Base-by-base conservation (phyloP, 2,888 invertebrate genomes). In the Heliconius ethilla region DNA sequence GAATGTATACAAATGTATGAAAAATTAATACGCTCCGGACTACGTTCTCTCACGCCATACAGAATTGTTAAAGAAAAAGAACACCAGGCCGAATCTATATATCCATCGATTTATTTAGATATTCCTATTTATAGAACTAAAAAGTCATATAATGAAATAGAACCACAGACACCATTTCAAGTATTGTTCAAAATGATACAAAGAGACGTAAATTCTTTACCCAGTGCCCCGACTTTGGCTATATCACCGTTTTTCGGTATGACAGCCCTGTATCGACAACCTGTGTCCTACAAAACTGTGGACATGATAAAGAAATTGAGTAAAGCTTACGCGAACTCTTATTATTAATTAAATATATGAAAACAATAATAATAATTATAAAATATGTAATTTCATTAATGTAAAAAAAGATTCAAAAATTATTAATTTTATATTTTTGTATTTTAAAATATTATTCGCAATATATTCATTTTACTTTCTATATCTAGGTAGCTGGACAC, bases 251-350 rank as follows among this genome's bases (percentile, higher is more conserved):
- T 87, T 70, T 80, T 90, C 3, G 93, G 94, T 0, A 86, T 86
- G 1, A 88, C 89, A 6, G 90, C 90, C 0, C 80, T 92, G 2
- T 93, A 94, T 75, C 85, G 85, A 40, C 94, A 93, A 81, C 90
- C 90, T 3, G 84, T 94, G 65, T 93, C 93, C 0, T 87, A 81
- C 63, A 86, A 87, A 79, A 93, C 90, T 80, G 86, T 86, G 72
- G 81, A 84, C 2, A 83, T 87, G 73, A 92, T 94, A 27, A 89
- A 90, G 73, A 83, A 85, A 72, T 81, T 92, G 66, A 86, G 90
- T 0, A 81, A 82, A 15, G 83, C 84, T 1, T 91, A 91, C 78
- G 86, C 82, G 3, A 82, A 87, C n/a, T 81, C 85, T 6, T 11
- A 27, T n/a, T 37, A 25, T 15, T 63, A 59, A 59, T 1, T 27